Percentiles rank a stretch among this genome's conserved stretches.
Conservation (phyloP, 1,140 invertebrate species). For the Liolophura sinensis region DNA sequence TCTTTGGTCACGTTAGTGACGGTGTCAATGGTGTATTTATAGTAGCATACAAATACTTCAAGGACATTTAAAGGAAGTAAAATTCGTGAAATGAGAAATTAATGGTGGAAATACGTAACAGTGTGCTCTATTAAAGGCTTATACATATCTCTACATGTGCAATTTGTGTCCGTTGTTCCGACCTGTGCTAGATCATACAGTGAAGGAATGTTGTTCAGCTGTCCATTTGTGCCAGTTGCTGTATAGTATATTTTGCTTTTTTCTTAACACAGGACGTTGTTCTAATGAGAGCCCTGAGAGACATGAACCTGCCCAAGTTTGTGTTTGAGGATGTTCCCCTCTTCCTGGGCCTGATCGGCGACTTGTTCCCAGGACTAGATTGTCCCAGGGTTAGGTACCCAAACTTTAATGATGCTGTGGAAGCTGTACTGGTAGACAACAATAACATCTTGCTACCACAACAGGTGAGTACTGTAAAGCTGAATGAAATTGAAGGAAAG, state of each 20-base stretch:
- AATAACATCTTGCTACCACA: conserved; percentile 74
- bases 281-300: conserved; percentile 83
- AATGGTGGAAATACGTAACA: no score
- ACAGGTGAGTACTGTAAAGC: conserved; percentile 66
- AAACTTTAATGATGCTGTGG: conserved; percentile 79
- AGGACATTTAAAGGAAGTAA: no score
- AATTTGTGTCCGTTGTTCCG: no score
- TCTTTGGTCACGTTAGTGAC: no score
- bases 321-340: conserved; percentile 87
- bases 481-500: not conserved
- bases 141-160: no score
- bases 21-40: no score
- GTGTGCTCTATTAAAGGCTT: no score
- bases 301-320: conserved; percentile 93
- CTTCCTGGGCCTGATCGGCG: conserved; percentile 83
- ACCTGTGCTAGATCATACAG: no score
- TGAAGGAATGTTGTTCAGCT: not conserved
- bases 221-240: not conserved
- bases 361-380: conserved; percentile 86
- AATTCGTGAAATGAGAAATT: no score
- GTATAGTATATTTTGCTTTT: not conserved
- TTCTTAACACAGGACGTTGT: conserved; percentile 68
- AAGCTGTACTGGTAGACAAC: conserved; percentile 68
- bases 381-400: conserved; percentile 83
- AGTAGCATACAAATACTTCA: no score